phyloP scores from a whole-genome alignment of 1,140 invertebrate species.

The Elysia chlorotica region DNA sequence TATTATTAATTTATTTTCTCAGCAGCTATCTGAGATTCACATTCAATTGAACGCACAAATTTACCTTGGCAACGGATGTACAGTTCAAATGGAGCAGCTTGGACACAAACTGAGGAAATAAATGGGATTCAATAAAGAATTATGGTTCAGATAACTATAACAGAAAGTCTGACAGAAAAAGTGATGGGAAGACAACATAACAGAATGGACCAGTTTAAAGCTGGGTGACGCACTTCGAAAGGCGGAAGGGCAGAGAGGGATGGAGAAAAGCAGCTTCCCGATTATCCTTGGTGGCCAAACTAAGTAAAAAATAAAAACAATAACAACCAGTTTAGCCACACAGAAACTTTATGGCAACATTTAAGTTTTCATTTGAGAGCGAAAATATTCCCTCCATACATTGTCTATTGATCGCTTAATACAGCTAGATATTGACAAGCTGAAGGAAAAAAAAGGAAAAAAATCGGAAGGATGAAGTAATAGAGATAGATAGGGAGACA shows the following conservation, averaged over 20 bases:
- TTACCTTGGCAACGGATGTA: constrained; percentile 71
- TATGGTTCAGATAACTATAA: too few species aligned
- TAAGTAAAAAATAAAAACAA: background rate
- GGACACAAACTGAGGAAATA: constrained; percentile 45
- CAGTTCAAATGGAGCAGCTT: constrained; percentile 76
- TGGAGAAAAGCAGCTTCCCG: background rate
- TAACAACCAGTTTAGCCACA: background rate
- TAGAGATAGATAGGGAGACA: background rate
- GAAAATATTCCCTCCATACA: background rate
- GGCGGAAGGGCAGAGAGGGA: background rate
- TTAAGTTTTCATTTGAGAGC: background rate
- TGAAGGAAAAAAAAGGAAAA: background rate
- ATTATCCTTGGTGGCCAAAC: too few species aligned
- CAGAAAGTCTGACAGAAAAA: background rate
- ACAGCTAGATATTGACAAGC: background rate
- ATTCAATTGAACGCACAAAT: too few species aligned
- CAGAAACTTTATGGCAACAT: background rate
- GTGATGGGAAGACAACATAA: background rate
- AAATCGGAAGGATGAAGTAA: background rate
- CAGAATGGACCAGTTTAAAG: background rate
- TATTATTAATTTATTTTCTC: background rate
- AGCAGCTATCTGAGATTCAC: too few species aligned
- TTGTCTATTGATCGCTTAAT: background rate
- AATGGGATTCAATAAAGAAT: too few species aligned
- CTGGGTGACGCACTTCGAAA: background rate